Conservation (phyloP, 2,113 vertebrate species). For the Accipiter virgatus region DNA sequence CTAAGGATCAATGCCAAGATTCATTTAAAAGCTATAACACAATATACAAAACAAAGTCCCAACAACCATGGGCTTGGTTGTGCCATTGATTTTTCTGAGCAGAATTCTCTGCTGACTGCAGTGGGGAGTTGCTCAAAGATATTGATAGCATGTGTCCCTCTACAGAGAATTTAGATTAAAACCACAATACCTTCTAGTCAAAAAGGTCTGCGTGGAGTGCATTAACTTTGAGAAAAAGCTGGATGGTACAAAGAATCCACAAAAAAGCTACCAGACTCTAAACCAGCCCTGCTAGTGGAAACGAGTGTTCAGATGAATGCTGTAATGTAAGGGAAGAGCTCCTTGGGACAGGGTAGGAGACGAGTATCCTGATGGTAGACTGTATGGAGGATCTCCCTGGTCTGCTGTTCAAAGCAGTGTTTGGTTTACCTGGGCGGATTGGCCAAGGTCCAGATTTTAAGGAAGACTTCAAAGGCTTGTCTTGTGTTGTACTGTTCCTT, state of each 20-base stretch:
- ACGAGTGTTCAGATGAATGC: not conserved
- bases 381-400: not conserved
- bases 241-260: not conserved
- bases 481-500: not conserved
- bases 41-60: not conserved
- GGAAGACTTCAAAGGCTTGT: not conserved
- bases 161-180: conserved; percentile 2
- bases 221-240: not conserved
- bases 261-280: not conserved
- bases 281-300: not conserved
- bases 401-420: not conserved
- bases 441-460: not conserved
- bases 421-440: not conserved
- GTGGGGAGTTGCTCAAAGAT: not conserved
- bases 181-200: not conserved
- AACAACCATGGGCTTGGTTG: not conserved
- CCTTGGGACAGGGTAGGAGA: not conserved
- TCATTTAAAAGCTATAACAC: conserved; percentile 8
- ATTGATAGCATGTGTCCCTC: not conserved
- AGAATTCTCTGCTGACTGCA: conserved; percentile 6
- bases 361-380: not conserved
- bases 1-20: not conserved
- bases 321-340: not conserved
- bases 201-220: not conserved
- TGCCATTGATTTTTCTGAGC: conserved; percentile 6